Evolutionary conservation across 2,797 vertebrate genomes (phyloP), one percentile per base, ranked within the genome.

Genomic region (Paguma larvata): DNA sequence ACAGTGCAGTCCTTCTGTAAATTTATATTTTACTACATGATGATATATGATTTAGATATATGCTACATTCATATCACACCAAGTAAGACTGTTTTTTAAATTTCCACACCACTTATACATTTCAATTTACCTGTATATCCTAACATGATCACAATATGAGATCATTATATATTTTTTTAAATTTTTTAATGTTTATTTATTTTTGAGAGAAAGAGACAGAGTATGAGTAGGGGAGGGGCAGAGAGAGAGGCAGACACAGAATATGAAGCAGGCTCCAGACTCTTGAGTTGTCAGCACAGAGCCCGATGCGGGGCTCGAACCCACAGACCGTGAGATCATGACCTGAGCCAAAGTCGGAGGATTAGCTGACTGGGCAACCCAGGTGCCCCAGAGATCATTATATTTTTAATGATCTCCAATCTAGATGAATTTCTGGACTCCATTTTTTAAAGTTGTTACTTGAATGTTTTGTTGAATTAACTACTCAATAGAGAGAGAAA

Each of bases 401-500:
- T 38, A 38, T 38, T 59, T 87, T 88, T 77, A 62, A 38, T 79
- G 4, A 89, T 82, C 63, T 62, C 5, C 46, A 62, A 23, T 67
- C 13, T 80, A 53, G 21, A 91, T 91, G 13, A 94, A 87, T 95
- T 62, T 95, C 79, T 92, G 32, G 12, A 68, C 79, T 92, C 18
- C 6, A 32, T 12, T 88, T 93, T 38, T 59, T 77, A 85, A 59
- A 82, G 16, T 38, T 85, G 23, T 73, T 77, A 78, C 6, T 44
- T 73, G 75, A 83, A 87, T 84, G 53, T 78, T 84, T 5, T 83
- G 48, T 41, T 94, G 30, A 80, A 68, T 83, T 78, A 41, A 53
- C 23, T 11, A 44, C 85, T 41, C 10, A 88, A 25, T 48, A n/a
- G 79, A 68, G 83, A 92, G 46, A 89, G 30, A 91, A 63, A 95